These are phyloP conservation scores for Xenus cinereus DNA, from an alignment of 2,113 vertebrate genomes.

Conservation along the genomic window DNA sequence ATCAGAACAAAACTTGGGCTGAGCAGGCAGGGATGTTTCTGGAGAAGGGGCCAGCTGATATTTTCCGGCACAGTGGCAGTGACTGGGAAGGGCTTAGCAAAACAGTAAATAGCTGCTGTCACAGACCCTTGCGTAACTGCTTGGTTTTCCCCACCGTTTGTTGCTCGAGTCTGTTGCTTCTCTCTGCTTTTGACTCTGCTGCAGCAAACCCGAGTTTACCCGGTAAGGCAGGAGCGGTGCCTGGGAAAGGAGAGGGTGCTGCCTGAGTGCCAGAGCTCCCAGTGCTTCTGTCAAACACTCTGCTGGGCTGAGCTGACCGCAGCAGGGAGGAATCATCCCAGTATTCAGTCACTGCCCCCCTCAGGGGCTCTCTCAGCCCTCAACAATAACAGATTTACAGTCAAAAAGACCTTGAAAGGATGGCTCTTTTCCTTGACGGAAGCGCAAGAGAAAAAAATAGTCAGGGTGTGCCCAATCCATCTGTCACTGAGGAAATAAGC, in stretches of 20 bases:
- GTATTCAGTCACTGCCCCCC: not conserved
- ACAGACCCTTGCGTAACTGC: constrained; percentile 16
- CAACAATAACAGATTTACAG: not conserved
- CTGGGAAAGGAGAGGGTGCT: not conserved
- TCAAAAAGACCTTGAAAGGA: not conserved
- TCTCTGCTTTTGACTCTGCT: not conserved
- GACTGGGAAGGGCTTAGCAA: not conserved
- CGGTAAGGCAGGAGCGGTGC: not conserved
- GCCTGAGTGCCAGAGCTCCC: not conserved
- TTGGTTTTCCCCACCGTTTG: constrained; percentile 9
- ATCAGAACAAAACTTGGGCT: not conserved
- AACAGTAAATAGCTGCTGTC: constrained; percentile 27
- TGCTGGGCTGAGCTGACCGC: not conserved
- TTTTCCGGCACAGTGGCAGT: not conserved
- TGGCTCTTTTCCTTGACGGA: not conserved
- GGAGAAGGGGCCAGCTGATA: not conserved
- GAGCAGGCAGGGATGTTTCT: not conserved
- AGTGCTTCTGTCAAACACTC: not conserved
- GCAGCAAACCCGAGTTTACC: not conserved
- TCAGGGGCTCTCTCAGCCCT: not conserved
- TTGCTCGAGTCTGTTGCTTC: not conserved
- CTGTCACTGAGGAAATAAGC: not conserved
- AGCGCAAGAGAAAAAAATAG: not conserved
- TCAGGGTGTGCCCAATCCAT: not conserved
- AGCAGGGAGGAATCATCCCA: not conserved